Evolutionary conservation across 1,140 invertebrate species (phyloP), one percentile per base, ranked within the genome.

Genomic region (Temnothorax longispinosus): DNA sequence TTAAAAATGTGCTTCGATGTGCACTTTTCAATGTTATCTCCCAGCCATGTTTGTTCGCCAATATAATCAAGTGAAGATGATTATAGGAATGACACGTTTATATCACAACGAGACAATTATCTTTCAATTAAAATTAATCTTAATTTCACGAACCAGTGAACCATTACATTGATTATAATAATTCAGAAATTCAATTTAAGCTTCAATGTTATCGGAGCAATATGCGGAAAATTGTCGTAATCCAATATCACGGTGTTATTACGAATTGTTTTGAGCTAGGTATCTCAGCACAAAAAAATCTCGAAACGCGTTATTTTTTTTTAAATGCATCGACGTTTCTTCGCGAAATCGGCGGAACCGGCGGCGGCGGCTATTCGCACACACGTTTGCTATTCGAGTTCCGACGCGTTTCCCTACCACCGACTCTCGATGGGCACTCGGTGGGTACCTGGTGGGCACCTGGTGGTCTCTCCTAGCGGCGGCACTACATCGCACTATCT

Each of bases 401-500:
- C n/a, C 56, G 44, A 18, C 27, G 13, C 15, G 50, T 38, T 84
- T 65, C 82, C 75, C 50, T 85, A 76, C 82, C 72, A 77, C 62
- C 60, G 52, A 21, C 60, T 47, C n/a, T 78, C 74, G 35, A 41
- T 77, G 82, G 71, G 4, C 50, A 78, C 41, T 54, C 58, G 80
- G 54, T 75, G 80, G 80, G 80, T 74, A 84, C 11, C 27, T 62
- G 69, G 69, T 84, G 69, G 80, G 69, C 69, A 84, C 80, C 41
- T 84, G 80, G 69, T 84, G 80, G 80, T 84, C 80, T 84, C 32
- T 35, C 10, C 44, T 50, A 62, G 44, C 18, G n/a, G 50, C n/a
- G 44, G 60, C 32, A 77, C 50, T 52, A 77, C 72, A 78, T 85
- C 72, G 74, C 62, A 54, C 74, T 77, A 85, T 85, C 75, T 85